Evolutionary conservation across 2,113 vertebrate genomes (phyloP), one percentile per base, ranked within the genome.

Genomic region (Trematomus loennbergii): DNA sequence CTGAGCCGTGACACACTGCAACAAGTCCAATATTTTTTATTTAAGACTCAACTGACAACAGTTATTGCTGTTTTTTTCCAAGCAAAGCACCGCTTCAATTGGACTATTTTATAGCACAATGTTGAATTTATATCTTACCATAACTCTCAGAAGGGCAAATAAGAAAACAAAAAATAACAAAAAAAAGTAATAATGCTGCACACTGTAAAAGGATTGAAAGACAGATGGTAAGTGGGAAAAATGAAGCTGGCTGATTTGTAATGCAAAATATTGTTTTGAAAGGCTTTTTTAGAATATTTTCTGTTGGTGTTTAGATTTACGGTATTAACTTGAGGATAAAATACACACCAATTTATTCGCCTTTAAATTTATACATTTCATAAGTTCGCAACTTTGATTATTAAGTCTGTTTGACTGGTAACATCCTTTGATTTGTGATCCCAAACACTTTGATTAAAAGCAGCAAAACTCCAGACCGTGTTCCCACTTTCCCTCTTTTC

Each of bases 391-490:
- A 74, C 75, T 82, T 78, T 82, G 59, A 82, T 86, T 49, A 87
- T 68, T 15, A 36, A 77, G 67, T 87, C 82, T 71, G 78, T 87
- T 88, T 87, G 81, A 82, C 29, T 53, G 64, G 9, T 48, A 72
- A 63, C 58, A 25, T 2, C 50, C 73, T 86, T 90, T 88, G 78
- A 84, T 87, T 87, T 68, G 57, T 61, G 66, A 81, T 75, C 72
- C 36, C 65, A 81, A 85, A 86, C 73, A 79, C 68, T 25, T 12
- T 86, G 71, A 89, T 86, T 84, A 81, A 86, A 87, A 86, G 76
- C 84, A 80, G 84, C 80, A 45, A 73, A 68, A 68, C 57, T 66
- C 53, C 72, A 67, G 57, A 77, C 59, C 62, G 50, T 17, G 1
- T n/a, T 72, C 40, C 72, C 36, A 40, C 62, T 53, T 52, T 72